Conservation (phyloP, 2,888 invertebrate species). For the Lochmaea crataegi region DNA sequence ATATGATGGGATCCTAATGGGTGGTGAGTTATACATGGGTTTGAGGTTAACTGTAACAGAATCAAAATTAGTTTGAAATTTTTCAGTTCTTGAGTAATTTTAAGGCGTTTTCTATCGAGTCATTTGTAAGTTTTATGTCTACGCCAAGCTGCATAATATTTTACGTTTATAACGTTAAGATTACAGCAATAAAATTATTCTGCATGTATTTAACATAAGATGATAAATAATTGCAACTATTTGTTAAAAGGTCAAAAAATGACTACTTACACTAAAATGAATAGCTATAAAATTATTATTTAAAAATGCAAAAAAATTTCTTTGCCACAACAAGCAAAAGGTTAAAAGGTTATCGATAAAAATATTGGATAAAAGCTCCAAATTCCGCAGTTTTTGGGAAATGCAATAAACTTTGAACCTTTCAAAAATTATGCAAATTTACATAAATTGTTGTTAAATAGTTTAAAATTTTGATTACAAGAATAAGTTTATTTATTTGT, state of each 20-base stretch:
- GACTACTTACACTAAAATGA: not conserved
- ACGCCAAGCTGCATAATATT: not conserved
- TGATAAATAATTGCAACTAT: not conserved
- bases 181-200: not conserved
- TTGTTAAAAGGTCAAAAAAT: not conserved
- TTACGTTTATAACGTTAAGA: not conserved
- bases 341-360: not conserved
- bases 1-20: too few species aligned
- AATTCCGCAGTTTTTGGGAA: not conserved
- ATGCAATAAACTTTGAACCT: not conserved
- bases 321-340: not conserved
- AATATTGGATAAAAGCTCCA: not conserved
- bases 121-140: not conserved
- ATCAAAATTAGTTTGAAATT: too few species aligned
- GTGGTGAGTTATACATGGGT: too few species aligned
- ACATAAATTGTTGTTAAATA: not conserved
- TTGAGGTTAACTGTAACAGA: too few species aligned
- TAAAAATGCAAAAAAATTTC: not conserved
- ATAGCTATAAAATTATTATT: not conserved
- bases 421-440: not conserved
- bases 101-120: not conserved
- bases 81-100: too few species aligned
- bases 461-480: too few species aligned
- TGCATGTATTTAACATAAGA: not conserved
- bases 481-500: too few species aligned